These are phyloP conservation scores for Orycteropus afer DNA, from an alignment of 2,113 vertebrate species.

Conservation along the genomic window DNA sequence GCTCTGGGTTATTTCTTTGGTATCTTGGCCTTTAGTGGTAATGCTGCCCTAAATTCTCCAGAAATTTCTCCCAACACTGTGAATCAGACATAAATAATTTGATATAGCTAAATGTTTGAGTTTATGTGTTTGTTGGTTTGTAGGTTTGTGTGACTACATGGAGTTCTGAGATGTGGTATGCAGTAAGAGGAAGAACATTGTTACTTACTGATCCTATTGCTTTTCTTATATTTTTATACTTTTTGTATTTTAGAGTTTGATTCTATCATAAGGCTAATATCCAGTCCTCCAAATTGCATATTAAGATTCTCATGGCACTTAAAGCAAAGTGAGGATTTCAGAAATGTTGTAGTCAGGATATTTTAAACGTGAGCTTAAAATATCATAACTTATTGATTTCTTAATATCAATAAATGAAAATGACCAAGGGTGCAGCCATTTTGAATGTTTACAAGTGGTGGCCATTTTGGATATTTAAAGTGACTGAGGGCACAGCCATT, in stretches of 20 bases:
- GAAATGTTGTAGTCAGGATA: neutral
- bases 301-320: neutral
- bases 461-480: too few species aligned
- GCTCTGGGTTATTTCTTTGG: too few species aligned
- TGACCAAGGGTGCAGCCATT: too few species aligned
- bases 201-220: neutral
- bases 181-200: neutral
- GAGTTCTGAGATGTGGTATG: neutral
- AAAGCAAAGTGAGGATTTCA: neutral
- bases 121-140: neutral
- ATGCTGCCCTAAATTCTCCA: too few species aligned
- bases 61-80: too few species aligned
- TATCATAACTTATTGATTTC: neutral
- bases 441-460: too few species aligned
- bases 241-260: neutral
- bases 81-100: neutral
- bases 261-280: neutral
- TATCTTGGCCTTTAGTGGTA: too few species aligned
- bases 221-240: neutral
- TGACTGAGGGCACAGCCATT: too few species aligned
- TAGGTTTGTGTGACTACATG: neutral
- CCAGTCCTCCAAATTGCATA: neutral
- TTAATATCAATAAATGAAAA: too few species aligned
- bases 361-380: neutral
- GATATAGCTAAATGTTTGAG: neutral